Evolutionary conservation across 2,888 invertebrate genomes (phyloP), one percentile per base, ranked within the genome.

Genomic region (Petrolisthes cinctipes): DNA sequence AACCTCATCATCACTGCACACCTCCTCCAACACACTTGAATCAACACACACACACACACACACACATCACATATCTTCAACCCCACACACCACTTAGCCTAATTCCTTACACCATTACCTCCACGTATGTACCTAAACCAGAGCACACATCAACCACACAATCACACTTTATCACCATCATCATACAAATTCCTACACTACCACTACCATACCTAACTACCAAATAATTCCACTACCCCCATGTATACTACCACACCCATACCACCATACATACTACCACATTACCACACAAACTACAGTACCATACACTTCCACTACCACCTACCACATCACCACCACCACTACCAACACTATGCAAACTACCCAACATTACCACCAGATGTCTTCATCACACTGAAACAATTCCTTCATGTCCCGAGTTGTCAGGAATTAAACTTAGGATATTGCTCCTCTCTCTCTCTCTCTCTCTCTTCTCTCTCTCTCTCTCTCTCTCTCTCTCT

Each of bases 1-100:
- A 53, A 1, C 17, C 17, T 51, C 5, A 20, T 37, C 76, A 76
- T 51, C 20, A 20, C 14, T 20, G 54, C 14, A 6, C 7, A 78
- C 78, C 6, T 51, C 37, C 51, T 6, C 78, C 9, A 4, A 37
- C 78, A 78, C 53, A 78, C 78, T 51, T 53, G 51, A 37, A 78
- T 53, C 23, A 37, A 78, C 78, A 78, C 79, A 79, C 79, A 79
- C 79, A 79, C 79, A 79, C 79, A 79, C 79, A 53, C 79, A 53
- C 79, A 53, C 53, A 5, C 79, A 79, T 37, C 1, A 37, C 37
- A 37, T 37, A 37, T 37, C 37, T 37, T 37, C 37, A 37, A 37
- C 37, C 37, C 37, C 79, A 79, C 79, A 76, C 37, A 76, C 76
- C 76, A 37, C 37, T 23, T 14, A 66, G 23, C 6, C 6, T 23